Evolutionary conservation across 2,797 vertebrate species (phyloP).

Genomic region (Nyctalus aviator): DNA sequence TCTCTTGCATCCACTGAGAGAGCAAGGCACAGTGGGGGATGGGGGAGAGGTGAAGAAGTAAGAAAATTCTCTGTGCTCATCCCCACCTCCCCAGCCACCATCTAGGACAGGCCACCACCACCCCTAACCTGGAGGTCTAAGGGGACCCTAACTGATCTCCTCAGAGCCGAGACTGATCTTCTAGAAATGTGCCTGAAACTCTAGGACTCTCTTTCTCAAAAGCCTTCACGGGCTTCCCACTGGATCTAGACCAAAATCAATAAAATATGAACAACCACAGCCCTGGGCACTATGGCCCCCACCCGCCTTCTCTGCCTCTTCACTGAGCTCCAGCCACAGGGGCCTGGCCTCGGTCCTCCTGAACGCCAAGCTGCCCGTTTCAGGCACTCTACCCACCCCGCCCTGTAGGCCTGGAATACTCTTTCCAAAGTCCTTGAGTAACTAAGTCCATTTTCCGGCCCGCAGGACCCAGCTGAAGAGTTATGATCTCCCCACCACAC

Average conservation of each 20-base stretch:
- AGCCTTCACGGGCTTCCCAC: background rate
- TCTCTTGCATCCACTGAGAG: background rate
- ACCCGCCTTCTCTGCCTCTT: background rate
- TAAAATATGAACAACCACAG: background rate
- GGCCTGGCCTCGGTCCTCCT: background rate
- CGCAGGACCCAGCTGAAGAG: background rate
- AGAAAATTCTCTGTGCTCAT: background rate
- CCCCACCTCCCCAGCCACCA: background rate
- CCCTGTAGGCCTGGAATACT: background rate
- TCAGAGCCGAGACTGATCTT: background rate
- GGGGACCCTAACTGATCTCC: background rate
- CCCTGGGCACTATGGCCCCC: background rate
- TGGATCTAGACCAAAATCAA: background rate
- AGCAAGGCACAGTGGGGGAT: background rate
- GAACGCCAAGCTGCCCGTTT: background rate
- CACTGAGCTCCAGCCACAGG: background rate
- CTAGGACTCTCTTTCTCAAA: slow-evolving; percentile 33
- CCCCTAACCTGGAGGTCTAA: background rate
- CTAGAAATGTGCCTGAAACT: background rate
- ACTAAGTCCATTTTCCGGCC: background rate
- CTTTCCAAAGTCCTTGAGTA: slow-evolving; percentile 10
- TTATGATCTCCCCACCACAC: background rate
- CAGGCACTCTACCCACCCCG: background rate
- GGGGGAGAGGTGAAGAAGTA: background rate
- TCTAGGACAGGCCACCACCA: background rate